Conservation (phyloP, 2,113 vertebrate species). For the Corythoichthys intestinalis region DNA sequence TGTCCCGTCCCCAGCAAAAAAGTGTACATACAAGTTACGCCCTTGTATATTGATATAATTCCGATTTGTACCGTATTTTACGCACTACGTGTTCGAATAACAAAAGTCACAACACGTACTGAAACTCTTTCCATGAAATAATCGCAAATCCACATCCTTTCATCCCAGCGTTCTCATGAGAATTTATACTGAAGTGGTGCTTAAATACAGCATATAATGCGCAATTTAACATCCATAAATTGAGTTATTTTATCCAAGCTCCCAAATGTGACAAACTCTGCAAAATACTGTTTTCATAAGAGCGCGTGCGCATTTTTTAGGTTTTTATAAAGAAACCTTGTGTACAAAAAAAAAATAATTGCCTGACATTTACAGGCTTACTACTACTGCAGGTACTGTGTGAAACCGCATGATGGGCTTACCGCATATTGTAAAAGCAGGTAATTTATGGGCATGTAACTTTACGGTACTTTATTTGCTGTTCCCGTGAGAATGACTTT, state of each 20-base stretch:
- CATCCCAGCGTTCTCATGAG: neutral
- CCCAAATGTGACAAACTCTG: no score
- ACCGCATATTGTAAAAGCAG: slow-evolving; percentile 31
- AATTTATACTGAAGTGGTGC: neutral
- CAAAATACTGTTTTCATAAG: no score
- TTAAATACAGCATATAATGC: neutral
- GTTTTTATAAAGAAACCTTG: no score
- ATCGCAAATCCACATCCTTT: neutral
- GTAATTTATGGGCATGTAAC: slow-evolving; percentile 48
- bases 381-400: no score
- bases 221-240: neutral
- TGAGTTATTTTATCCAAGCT: neutral
- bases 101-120: slow-evolving; percentile 5
- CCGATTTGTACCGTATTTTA: no score
- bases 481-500: neutral
- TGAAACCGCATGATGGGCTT: neutral
- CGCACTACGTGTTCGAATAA: neutral
- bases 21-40: no score
- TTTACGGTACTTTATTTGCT: neutral
- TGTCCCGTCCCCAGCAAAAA: no score
- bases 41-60: no score
- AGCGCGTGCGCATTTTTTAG: no score
- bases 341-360: no score
- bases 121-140: neutral
- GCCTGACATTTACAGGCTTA: no score